These are phyloP conservation scores for Cylas formicarius DNA, from an alignment of 1,140 invertebrate species.

Conservation along the genomic window DNA sequence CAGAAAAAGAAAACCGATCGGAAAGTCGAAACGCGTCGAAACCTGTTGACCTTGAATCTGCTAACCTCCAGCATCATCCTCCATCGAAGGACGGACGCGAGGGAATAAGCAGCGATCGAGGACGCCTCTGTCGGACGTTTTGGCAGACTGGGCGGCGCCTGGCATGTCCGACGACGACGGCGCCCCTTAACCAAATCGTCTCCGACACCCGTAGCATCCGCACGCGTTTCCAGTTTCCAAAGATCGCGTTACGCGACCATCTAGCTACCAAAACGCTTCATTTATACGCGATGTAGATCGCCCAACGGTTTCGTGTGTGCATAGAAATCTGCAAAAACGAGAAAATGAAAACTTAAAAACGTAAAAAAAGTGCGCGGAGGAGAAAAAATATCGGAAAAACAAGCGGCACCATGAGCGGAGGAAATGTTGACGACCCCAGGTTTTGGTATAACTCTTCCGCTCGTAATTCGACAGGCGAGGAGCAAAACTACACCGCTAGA, in stretches of 20 bases:
- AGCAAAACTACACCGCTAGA: conserved; percentile 10
- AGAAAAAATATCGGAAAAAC: conserved; percentile 10
- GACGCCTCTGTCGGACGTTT: conserved; percentile 21
- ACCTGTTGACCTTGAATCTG: too few species aligned
- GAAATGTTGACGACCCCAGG: conserved; percentile 6
- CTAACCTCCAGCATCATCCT: too few species aligned
- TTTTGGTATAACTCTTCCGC: conserved; percentile 26
- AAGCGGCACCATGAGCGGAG: conserved; percentile 9
- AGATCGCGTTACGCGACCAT: conserved; percentile 12
- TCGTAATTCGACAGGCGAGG: conserved; percentile 10
- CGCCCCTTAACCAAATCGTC: conserved; percentile 18
- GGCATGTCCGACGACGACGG: conserved; percentile 24
- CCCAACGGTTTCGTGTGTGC: neutral
- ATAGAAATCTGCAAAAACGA: neutral
- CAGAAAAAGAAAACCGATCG: too few species aligned
- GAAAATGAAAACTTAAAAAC: neutral
- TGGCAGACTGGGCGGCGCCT: conserved; percentile 28
- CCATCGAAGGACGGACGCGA: too few species aligned
- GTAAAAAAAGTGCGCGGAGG: conserved; percentile 16
- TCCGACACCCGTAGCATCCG: conserved; percentile 12
- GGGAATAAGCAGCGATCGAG: too few species aligned
- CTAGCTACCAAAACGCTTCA: conserved; percentile 2
- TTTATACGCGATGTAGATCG: neutral
- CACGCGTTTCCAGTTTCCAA: conserved; percentile 10
- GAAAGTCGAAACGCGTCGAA: too few species aligned